Conservation (phyloP, 1,140 invertebrate species). For the silkworm (Bombyx mori) region ASM3026992v2 NC_085116.1:11392001-11392500, state of each 20-base stretch:
- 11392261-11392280: slow-evolving; percentile 25
- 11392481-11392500: too few species aligned
- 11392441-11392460: too few species aligned
- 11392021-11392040: too few species aligned
- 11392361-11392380: slow-evolving; percentile 3
- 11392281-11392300: slow-evolving; percentile 16
- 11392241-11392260: slow-evolving; percentile 18
- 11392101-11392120: neutral
- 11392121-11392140: neutral
- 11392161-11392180: neutral
- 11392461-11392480: too few species aligned
- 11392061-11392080: too few species aligned
- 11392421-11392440: too few species aligned
- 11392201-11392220: slow-evolving; percentile 8
- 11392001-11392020: too few species aligned
- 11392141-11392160: neutral
- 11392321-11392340: slow-evolving; percentile 13
- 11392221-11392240: slow-evolving; percentile 8
- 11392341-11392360: slow-evolving; percentile 9
- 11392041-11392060: too few species aligned
- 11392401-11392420: neutral
- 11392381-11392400: neutral
- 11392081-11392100: too few species aligned
- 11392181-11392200: slow-evolving; percentile 6
- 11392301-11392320: slow-evolving; percentile 19